Conservation (phyloP, 2,113 vertebrate species). For the Hypocryptadius cinnamomeus region DNA sequence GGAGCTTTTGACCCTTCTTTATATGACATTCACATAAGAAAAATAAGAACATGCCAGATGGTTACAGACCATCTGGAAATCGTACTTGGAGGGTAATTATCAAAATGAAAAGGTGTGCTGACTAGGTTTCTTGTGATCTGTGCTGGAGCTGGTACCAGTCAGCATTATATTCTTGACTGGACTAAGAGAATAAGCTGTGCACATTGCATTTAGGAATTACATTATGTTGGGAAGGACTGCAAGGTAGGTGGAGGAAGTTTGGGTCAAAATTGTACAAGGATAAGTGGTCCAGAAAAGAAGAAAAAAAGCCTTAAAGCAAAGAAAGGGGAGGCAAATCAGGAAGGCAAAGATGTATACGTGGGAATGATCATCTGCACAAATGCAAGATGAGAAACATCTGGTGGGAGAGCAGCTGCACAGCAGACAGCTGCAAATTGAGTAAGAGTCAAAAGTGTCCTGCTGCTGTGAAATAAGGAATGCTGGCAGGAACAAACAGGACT, state of each 20-base stretch:
- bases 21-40: neutral
- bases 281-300: neutral
- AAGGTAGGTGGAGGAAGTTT: neutral
- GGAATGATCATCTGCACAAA: neutral
- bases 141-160: neutral
- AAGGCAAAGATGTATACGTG: neutral
- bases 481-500: neutral
- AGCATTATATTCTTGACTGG: neutral
- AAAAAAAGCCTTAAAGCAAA: neutral
- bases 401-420: neutral
- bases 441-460: constrained; percentile 9
- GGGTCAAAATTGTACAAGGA: neutral
- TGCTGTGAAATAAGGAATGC: constrained; percentile 16
- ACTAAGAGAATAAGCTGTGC: neutral
- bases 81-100: neutral
- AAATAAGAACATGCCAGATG: neutral
- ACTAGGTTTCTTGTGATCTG: neutral
- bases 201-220: neutral
- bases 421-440: neutral
- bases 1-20: neutral
- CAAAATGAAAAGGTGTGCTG: neutral
- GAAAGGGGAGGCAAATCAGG: neutral
- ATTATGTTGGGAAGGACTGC: neutral
- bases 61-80: neutral
- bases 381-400: constrained; percentile 12